Evolutionary conservation across 2,888 invertebrate species (phyloP).

Genomic region (Drosophila helvetica): DNA sequence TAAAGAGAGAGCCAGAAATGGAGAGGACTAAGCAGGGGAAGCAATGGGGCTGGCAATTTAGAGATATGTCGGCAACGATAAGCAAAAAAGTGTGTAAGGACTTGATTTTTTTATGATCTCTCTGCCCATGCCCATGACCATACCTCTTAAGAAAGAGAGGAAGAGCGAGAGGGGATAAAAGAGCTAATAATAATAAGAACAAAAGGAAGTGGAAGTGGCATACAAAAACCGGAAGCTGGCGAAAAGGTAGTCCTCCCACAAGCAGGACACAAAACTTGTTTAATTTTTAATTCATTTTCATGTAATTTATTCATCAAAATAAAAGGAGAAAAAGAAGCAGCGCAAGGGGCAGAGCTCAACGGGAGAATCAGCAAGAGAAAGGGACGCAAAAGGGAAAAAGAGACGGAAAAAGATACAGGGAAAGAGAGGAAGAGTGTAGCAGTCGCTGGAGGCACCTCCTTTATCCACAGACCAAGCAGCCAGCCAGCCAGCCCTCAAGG

Average conservation of each 20-base stretch:
- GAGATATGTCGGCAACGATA: slow-evolving; percentile 45
- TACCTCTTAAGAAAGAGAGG: background rate
- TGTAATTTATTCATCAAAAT: slow-evolving; percentile 71
- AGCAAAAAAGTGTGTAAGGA: slow-evolving; percentile 42
- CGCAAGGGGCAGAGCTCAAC: no score
- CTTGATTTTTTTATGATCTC: slow-evolving; percentile 65
- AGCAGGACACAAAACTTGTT: slow-evolving; percentile 44
- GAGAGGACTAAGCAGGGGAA: background rate
- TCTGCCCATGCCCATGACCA: slow-evolving; percentile 8
- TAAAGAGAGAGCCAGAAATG: slow-evolving; percentile 13
- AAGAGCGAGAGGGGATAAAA: slow-evolving; percentile 6
- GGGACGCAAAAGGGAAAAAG: no score
- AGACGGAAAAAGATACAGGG: background rate
- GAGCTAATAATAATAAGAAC: slow-evolving; percentile 25
- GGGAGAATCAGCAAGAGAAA: no score
- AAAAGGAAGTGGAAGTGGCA: background rate
- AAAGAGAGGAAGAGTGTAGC: background rate
- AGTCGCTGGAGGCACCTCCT: background rate
- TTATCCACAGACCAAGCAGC: slow-evolving; percentile 10
- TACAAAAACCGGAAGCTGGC: background rate
- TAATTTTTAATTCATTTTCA: slow-evolving; percentile 72
- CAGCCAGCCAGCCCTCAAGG: slow-evolving; percentile 68
- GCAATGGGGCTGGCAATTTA: slow-evolving; percentile 43
- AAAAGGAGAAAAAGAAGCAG: slow-evolving; percentile 27
- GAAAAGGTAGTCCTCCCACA: slow-evolving; percentile 13